Percentiles rank a stretch among this genome's conserved stretches.
Evolutionary conservation across 1,140 invertebrate genomes (phyloP).

Genomic region (Meteorus sp.): DNA sequence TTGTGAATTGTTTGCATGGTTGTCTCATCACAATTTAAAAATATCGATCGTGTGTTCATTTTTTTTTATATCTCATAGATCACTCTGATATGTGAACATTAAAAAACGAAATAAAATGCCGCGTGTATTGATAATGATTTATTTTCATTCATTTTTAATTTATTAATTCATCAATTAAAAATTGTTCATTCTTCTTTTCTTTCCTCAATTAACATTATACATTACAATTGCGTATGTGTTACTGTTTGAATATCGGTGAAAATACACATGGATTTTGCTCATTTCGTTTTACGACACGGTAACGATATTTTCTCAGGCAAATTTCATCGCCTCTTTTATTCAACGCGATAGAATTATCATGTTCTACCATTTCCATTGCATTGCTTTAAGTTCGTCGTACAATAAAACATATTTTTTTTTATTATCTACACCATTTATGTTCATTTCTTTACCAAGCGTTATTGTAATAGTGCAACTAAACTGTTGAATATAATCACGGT

Average conservation of each 20-base stretch:
- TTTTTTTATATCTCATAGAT: conserved; percentile 45
- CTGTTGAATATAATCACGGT: conserved; percentile 18
- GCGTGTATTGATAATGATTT: conserved; percentile 8
- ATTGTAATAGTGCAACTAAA: conserved; percentile 2
- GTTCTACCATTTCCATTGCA: neutral
- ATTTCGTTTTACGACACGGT: too few species aligned
- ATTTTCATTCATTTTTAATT: conserved; percentile 15
- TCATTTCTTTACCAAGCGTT: neutral
- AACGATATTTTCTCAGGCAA: too few species aligned
- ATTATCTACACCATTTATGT: too few species aligned
- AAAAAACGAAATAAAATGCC: conserved; percentile 38
- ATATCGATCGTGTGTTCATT: too few species aligned
- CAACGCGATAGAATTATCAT: neutral
- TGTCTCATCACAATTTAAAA: conserved; percentile 7
- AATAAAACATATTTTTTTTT: neutral
- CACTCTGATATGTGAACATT: conserved; percentile 49
- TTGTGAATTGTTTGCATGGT: conserved; percentile 1
- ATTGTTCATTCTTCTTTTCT: conserved; percentile 18
- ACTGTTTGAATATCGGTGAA: too few species aligned
- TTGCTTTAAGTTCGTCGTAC: too few species aligned
- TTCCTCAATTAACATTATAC: neutral
- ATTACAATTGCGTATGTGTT: neutral
- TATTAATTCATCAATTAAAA: conserved; percentile 12
- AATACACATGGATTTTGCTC: too few species aligned
- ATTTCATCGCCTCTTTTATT: neutral